Percentiles rank a stretch among this genome's conserved stretches.
These are phyloP conservation scores for Nipponia nippon DNA, from an alignment of 2,113 vertebrate genomes.

Conservation along the genomic window DNA sequence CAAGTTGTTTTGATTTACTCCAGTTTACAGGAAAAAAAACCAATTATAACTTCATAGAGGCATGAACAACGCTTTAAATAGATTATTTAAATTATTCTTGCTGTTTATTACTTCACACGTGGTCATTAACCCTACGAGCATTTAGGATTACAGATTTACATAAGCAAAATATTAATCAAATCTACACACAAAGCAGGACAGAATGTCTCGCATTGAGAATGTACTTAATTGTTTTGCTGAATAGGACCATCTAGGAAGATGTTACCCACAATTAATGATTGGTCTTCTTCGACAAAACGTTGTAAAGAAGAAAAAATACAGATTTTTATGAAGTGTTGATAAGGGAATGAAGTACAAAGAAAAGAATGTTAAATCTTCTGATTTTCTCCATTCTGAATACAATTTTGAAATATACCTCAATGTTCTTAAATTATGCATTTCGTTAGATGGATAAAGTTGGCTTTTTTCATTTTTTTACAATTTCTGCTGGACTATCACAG, in stretches of 20 bases:
- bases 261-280: neutral
- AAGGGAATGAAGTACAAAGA: neutral
- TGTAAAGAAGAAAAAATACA: neutral
- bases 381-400: neutral
- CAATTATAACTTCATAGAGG: neutral
- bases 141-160: neutral
- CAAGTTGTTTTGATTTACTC: neutral
- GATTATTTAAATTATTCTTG: neutral
- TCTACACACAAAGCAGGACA: neutral
- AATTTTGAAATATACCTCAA: neutral
- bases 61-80: neutral
- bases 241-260: neutral
- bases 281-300: neutral
- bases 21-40: neutral
- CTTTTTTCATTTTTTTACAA: neutral
- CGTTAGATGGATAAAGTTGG: neutral
- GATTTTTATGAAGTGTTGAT: neutral
- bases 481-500: accelerated
- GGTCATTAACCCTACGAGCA: neutral
- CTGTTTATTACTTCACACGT: neutral
- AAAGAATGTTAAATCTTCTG: neutral
- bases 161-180: neutral
- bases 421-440: neutral
- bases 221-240: neutral
- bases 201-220: neutral